A percentile compares a stretch with the other conserved stretches of the same genome.
Conservation (phyloP, 1,140 invertebrate genomes). For the Listronotus bonariensis region DNA sequence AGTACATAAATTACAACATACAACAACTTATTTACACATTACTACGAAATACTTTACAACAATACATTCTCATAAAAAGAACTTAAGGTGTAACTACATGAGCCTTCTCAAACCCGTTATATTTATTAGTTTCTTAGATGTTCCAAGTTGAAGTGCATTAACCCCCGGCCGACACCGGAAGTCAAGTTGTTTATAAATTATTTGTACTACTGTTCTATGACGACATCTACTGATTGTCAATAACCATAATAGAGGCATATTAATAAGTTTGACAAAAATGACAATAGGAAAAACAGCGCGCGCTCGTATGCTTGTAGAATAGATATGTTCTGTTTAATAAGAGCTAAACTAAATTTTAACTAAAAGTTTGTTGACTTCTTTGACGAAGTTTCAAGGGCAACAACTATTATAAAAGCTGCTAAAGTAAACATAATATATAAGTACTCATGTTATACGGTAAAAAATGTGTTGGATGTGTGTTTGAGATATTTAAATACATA, state of each 20-base stretch:
- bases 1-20: no score
- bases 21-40: no score
- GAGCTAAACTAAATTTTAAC: no score
- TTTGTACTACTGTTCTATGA: slow-evolving; percentile 2
- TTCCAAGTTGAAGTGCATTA: slow-evolving; percentile 9
- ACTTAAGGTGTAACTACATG: neutral
- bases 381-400: slow-evolving; percentile 6
- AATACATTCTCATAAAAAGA: neutral
- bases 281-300: slow-evolving; percentile 7
- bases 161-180: slow-evolving; percentile 7
- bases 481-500: no score
- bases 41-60: neutral
- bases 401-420: neutral
- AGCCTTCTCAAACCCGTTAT: neutral
- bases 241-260: neutral
- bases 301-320: neutral
- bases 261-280: neutral
- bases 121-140: slow-evolving; percentile 15
- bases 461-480: no score
- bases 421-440: slow-evolving; percentile 1
- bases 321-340: no score
- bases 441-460: no score
- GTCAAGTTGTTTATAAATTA: slow-evolving; percentile 9
- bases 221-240: slow-evolving; percentile 4
- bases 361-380: slow-evolving; percentile 8